phyloP scores from a whole-genome alignment of 2,113 vertebrate species.

The Thamnaconus septentrionalis region DNA sequence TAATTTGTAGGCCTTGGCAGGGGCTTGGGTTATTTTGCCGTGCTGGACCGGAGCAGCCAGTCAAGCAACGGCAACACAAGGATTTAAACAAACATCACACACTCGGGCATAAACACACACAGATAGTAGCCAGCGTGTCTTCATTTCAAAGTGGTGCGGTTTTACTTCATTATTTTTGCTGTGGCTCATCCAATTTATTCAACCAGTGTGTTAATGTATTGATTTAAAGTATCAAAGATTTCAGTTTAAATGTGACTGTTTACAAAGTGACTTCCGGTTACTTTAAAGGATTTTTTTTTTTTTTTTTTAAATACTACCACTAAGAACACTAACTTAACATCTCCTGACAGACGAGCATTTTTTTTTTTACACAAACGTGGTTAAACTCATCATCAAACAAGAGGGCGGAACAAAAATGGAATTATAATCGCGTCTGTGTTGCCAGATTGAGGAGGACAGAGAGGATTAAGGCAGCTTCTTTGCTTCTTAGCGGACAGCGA shows the following conservation, averaged over 20 bases:
- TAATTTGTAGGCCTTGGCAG: constrained; percentile 72
- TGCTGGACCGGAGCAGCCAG: not conserved
- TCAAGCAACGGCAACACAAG: not conserved
- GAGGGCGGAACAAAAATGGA: constrained; percentile 63
- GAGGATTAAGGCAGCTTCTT: constrained; percentile 85
- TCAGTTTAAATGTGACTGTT: too few relatives aligned
- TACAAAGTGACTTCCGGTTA: too few relatives aligned
- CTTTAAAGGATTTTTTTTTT: too few relatives aligned
- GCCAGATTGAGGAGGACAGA: constrained; percentile 90
- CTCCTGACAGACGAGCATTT: too few relatives aligned
- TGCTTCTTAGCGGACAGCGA: constrained; percentile 89
- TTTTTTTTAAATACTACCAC: too few relatives aligned
- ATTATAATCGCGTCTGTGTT: constrained; percentile 78
- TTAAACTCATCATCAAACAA: constrained; percentile 19
- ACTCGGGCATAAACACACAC: not conserved
- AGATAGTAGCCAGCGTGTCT: too few relatives aligned
- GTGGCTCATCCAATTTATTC: too few relatives aligned
- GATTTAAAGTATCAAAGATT: too few relatives aligned
- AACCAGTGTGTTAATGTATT: too few relatives aligned
- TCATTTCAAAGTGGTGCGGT: not conserved
- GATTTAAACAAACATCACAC: not conserved
- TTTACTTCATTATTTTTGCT: not conserved
- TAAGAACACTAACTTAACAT: too few relatives aligned
- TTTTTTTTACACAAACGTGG: constrained; percentile 4
- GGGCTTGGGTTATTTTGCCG: not conserved